Evolutionary conservation across 1,140 invertebrate species (phyloP).

Genomic region (Sitodiplosis mosellana): DNA sequence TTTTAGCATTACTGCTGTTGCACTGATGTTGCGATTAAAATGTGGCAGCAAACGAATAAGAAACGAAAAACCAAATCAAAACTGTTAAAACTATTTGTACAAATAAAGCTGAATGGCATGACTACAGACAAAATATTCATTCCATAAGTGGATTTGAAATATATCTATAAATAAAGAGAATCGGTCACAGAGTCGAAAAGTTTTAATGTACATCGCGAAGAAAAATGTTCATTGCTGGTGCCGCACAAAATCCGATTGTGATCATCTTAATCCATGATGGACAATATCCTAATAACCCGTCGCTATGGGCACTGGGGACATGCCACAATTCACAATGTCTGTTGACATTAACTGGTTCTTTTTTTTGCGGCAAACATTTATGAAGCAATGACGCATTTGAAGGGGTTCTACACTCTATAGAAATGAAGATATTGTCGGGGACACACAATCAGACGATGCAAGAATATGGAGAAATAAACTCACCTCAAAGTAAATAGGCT

Average conservation of each 20-base stretch:
- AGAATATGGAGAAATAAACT: neutral
- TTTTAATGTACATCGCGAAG: too few relatives aligned
- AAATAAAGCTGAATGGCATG: too few relatives aligned
- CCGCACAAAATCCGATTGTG: too few relatives aligned
- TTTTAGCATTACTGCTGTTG: neutral
- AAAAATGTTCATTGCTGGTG: too few relatives aligned
- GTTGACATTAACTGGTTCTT: neutral
- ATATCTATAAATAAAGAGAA: too few relatives aligned
- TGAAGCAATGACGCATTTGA: neutral
- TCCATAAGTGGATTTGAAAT: too few relatives aligned
- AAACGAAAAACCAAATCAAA: neutral
- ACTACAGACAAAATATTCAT: too few relatives aligned
- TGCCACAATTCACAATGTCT: neutral
- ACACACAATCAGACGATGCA: neutral
- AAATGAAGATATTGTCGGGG: neutral
- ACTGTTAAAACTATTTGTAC: neutral
- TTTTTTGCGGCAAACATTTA: neutral
- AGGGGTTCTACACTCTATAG: neutral
- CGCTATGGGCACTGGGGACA: neutral
- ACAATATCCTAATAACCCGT: neutral
- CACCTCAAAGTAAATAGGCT: slow-evolving; percentile 1
- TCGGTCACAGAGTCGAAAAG: too few relatives aligned
- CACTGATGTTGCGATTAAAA: neutral
- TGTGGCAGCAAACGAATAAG: neutral
- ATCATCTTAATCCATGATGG: too few relatives aligned